Evolutionary conservation across 1,140 invertebrate species (phyloP), one percentile per base, ranked within the genome.

Genomic region (Gonatopus flavifemur): DNA sequence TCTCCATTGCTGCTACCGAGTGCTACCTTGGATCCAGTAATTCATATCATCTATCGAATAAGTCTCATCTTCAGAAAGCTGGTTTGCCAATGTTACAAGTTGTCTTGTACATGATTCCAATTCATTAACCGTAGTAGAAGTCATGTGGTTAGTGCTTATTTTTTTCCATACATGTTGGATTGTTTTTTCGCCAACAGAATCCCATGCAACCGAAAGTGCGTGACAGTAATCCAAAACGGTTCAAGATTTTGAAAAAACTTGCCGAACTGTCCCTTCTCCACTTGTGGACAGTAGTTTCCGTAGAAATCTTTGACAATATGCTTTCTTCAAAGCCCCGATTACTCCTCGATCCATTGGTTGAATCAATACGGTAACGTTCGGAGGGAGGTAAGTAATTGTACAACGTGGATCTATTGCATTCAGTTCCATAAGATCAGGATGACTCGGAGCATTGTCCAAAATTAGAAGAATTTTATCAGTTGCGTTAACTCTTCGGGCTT

Each of bases 351-450:
- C 64, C 62, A 76, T 70, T 32, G 67, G 63, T 60, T 69, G 70
- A 36, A 77, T 74, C 38, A 68, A 52, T 40, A 70, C 52, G 48
- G 68, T 73, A 39, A 64, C 62, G 45, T 77, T 77, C 52, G 68
- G 65, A 49, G 72, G 69, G 47, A 77, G 49, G 63, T 69, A 75
- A 56, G 70, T 66, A 25, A 61, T 62, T 59, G 60, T 67, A 56
- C 73, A 72, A 39, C 56, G 62, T 59, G 64, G 64, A 66, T 74
- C 68, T 28, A 62, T 61, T 46, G 63, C 66, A 63, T 59, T 70
- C 36, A 74, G 55, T 66, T 71, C 65, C 64, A 66, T 59, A 59
- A 31, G 31, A 31, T 28, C 28, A 5, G n/a, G n/a, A n/a, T n/a
- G n/a, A n/a, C n/a, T n/a, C n/a, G n/a, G n/a, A n/a, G n/a, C n/a